Base-by-base conservation (phyloP, 1,140 invertebrate species). In the Sweltsa coloradensis region DNA sequence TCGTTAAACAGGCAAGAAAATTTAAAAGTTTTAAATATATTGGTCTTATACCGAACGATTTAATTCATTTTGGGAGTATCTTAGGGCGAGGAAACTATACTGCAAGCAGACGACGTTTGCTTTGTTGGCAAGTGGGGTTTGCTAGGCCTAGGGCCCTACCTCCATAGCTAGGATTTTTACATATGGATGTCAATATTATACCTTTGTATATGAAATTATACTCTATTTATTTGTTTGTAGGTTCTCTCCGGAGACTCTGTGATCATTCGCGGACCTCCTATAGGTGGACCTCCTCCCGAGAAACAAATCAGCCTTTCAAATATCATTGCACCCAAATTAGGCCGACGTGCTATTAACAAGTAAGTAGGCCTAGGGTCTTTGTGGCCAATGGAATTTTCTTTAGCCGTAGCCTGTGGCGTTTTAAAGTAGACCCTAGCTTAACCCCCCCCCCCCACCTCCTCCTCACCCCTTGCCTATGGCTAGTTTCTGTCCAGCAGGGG, bases 291-390 rank as follows among this genome's bases (percentile, higher is more conserved):
- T 22, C 93, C 95, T 47, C 83, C 84, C 42, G 94, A 98, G 65
- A 85, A 85, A 64, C 84, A 86, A 52, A 76, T 98, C 24, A 85
- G 80, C 56, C 78, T 99, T 34, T 89, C 89, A 23, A 88, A 89
- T 61, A 80, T 99, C 40, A 79, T 77, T 53, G 94, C 94, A 44
- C 95, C 94, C 2, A 89, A 93, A 70, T 70, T 97, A 43, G 92
- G 83, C 5, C 75, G 91, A 29, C 75, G 75, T 39, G 79, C 81
- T 21, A 75, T 74, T 51, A 73, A 73, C 29, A 76, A 69, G 75
- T 79, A 68, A 71, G 64, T 67, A 27, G 36, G 40, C 19, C 47
- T 11, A 22, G 1, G 7, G 7, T 47, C 14, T 23, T 3, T 7
- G 19, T 2, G 9, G 14, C 21, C n/a, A 41, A 43, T 27, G 19